Base-by-base conservation (phyloP, 2,888 invertebrate genomes). In the Pseudococcus jackbeardsleyi region DNA sequence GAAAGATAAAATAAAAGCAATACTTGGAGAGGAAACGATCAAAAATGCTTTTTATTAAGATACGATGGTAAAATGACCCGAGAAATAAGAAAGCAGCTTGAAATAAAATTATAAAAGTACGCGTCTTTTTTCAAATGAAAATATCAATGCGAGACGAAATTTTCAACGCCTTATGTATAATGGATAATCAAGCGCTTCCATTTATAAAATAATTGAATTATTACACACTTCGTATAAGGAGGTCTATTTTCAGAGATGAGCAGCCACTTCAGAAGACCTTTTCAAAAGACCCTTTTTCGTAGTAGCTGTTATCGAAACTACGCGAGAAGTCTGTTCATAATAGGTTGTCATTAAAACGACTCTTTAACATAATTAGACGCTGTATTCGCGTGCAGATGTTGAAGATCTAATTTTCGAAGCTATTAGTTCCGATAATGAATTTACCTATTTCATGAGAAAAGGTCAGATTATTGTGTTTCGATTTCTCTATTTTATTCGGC, bases 311-410 rank as follows among this genome's bases (percentile, higher is more conserved):
- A 59, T 88, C 79, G 79, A 82, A 79, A 79, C 79, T 79, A 82
- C 88, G 79, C 77, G 50, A 87, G 88, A 86, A 88, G 88, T 79
- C 82, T 79, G 77, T 54, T 88, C 79, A 82, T 82, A 88, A 88
- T 88, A 88, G 88, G 88, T 88, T 88, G 88, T 88, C 88, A 88
- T 88, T 88, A 88, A 88, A 88, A 88, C 88, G 88, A 79, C 88
- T 88, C 79, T 88, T 88, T 88, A 88, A 88, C 88, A 88, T 79
- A 88, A 88, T 88, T 88, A 88, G 88, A 79, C 48, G 88, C 88
- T 88, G 79, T 79, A 88, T 82, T 88, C 79, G 42, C 42, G n/a
- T 54, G 88, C 77, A 82, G 82, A 26, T 88, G 82, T 77, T 88
- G 79, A 79, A 88, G 59, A 88, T 88, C 88, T 88, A 88, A 88